Base-by-base conservation (phyloP, 2,113 vertebrate genomes). In the Tor tambroides region DNA sequence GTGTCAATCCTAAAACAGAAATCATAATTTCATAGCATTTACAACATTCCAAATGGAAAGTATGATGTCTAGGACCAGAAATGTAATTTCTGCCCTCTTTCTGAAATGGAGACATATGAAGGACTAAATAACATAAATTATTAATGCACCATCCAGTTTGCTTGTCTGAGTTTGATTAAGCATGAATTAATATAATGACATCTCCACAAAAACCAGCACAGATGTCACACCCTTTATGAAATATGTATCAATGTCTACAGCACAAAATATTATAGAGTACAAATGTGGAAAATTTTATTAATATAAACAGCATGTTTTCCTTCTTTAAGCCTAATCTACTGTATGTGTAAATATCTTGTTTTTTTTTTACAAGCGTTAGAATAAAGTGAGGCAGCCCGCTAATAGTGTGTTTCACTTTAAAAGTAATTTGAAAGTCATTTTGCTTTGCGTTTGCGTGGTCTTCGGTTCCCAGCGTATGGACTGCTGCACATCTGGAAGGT, bases 401-500 rank as follows among this genome's bases (percentile, higher is more conserved):
- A 46, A 77, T 41, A 30, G 56, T 80, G 83, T 82, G 85, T 87
- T 87, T 84, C 83, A 30, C 80, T 89, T 88, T 84, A 78, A 88
- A 85, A 77, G 71, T 19, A 38, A 32, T 65, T n/a, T 74, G 76
- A 84, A 26, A 38, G 71, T 80, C 56, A 67, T 85, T 80, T 72
- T 49, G 28, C 49, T 82, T 4, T 32, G 17, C 88, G 51, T 89
- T 89, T 90, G 86, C 88, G 83, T 87, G 84, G 80, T 86, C 84
- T 89, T 69, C 32, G 67, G 77, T 89, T 90, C 78, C 86, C 84
- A 89, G 84, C 80, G 71, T 79, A 74, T 81, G 93, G 81, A 32
- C 2, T 1, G 54, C 56, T 88, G 84, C 90, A 92, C 95, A 92
- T 95, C 93, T 95, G 94, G 93, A 89, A 93, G 91, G 56, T 83